Evolutionary conservation across 2,888 invertebrate species (phyloP).

Genomic region (Idaea dimidiata): DNA sequence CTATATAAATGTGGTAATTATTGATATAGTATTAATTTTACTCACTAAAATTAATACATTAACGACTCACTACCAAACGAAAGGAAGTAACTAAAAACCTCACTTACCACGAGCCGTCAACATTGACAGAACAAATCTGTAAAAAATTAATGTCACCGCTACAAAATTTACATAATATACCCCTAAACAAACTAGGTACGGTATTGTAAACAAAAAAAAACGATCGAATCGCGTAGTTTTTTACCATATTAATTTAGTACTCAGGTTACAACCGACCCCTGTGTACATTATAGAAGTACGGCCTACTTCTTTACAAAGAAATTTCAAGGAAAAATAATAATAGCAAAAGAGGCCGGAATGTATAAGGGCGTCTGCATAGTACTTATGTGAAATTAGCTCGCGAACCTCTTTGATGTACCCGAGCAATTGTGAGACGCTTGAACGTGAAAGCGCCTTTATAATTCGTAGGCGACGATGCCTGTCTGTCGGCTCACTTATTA

Average conservation of each 20-base stretch:
- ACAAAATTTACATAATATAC: slow-evolving; percentile 75
- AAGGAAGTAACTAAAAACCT: slow-evolving; percentile 51
- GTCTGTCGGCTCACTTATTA: slow-evolving; percentile 39
- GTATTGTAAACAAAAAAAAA: slow-evolving; percentile 68
- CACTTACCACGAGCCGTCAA: slow-evolving; percentile 72
- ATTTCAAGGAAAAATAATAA: slow-evolving; percentile 72
- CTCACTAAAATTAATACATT: slow-evolving; percentile 10
- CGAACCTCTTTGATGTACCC: slow-evolving; percentile 71
- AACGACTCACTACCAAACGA: slow-evolving; percentile 35
- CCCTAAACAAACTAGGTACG: slow-evolving; percentile 70
- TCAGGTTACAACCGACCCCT: slow-evolving; percentile 69
- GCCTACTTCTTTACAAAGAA: slow-evolving; percentile 68
- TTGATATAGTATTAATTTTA: background rate
- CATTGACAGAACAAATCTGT: slow-evolving; percentile 53
- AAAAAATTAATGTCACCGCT: slow-evolving; percentile 60
- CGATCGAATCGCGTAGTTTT: slow-evolving; percentile 67
- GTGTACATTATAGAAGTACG: slow-evolving; percentile 55
- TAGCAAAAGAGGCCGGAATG: slow-evolving; percentile 52
- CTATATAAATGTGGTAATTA: too few species aligned
- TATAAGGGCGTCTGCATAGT: slow-evolving; percentile 68
- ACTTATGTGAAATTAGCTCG: slow-evolving; percentile 78
- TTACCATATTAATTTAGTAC: slow-evolving; percentile 75
- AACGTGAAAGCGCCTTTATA: slow-evolving; percentile 69
- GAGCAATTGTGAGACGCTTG: slow-evolving; percentile 64
- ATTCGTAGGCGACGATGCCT: slow-evolving; percentile 58